Base-by-base conservation (phyloP, 2,797 vertebrate species). In the Gymnocypris eckloni region DNA sequence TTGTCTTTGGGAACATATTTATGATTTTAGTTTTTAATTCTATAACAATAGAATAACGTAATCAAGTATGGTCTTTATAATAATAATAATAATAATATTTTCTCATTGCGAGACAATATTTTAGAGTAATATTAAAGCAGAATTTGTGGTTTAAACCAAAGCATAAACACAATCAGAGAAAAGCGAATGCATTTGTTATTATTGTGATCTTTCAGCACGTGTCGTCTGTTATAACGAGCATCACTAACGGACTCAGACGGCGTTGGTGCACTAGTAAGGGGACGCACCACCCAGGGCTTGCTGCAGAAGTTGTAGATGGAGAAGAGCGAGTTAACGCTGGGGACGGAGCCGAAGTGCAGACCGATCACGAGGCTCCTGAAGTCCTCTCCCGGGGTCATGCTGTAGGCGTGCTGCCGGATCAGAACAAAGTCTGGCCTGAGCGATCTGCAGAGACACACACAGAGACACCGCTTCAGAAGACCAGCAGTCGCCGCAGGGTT, bases 291-390 rank as follows among this genome's bases (percentile, higher is more conserved):
- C 95, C 95, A 96, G 64, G 98, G 98, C 91, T 99, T 99, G 96
- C 97, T 99, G 95, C 98, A 99, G 95, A 99, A 99, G 93, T 98
- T 99, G 94, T 99, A 99, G 94, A 98, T 96, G 39, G 98, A 99
- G 90, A 96, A 97, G 66, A 99, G 95, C 2, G 98, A 98, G 95
- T 99, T 99, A 91, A 97, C 87, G 0, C 96, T 95, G 0, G 95
- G 93, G 22, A 98, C 91, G 0, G 95, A 95, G 0, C 98, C 98
- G 0, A 98, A 99, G 87, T 99, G 98, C 48, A 99, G 92, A 81
- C 98, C 97, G 0, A 99, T 98, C 91, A 99, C 90, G 15, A 99
- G 95, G 93, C 96, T 97, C 84, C 97, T 95, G 92, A 97, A 98
- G 86, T 99, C 98, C 69, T 98, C 97, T 0, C 97, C 97, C 0